phyloP scores from a whole-genome alignment of 2,113 vertebrate genomes.

The Hippocampus barbouri region DNA sequence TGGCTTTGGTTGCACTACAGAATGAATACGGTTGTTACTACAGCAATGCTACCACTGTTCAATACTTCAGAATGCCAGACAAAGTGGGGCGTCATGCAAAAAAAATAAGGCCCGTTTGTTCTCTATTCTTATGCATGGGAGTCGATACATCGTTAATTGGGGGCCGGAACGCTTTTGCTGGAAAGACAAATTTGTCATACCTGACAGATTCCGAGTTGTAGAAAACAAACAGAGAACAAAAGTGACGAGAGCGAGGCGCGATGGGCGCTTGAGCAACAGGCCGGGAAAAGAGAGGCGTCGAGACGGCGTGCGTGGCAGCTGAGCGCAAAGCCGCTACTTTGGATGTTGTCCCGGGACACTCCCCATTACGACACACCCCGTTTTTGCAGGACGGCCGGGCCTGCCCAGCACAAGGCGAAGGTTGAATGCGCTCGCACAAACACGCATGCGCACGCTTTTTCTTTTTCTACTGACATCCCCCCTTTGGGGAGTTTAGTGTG shows the following conservation, averaged over 20 bases:
- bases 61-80: neutral
- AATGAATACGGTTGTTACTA: neutral
- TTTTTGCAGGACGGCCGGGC: slow-evolving; percentile 5
- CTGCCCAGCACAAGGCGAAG: slow-evolving; percentile 15
- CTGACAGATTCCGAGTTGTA: slow-evolving; percentile 20
- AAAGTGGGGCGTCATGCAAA: neutral
- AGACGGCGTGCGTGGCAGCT: slow-evolving; percentile 25
- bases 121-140: neutral
- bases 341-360: slow-evolving; percentile 41
- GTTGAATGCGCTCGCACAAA: slow-evolving; percentile 8
- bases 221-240: slow-evolving; percentile 5
- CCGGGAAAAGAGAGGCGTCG: slow-evolving; percentile 32
- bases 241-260: slow-evolving; percentile 17
- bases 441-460: neutral
- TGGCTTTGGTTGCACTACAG: slow-evolving; percentile 15
- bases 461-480: neutral
- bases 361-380: slow-evolving; percentile 53
- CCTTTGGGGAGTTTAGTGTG: neutral
- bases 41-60: neutral
- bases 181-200: slow-evolving; percentile 20
- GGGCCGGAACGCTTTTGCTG: neutral
- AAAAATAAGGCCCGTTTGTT: neutral
- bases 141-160: slow-evolving; percentile 28
- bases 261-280: slow-evolving; percentile 29
- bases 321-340: slow-evolving; percentile 39